Percentiles rank a stretch among this genome's conserved stretches.
phyloP scores from a whole-genome alignment of 2,113 vertebrate genomes.

The Actinemys pallida region DNA sequence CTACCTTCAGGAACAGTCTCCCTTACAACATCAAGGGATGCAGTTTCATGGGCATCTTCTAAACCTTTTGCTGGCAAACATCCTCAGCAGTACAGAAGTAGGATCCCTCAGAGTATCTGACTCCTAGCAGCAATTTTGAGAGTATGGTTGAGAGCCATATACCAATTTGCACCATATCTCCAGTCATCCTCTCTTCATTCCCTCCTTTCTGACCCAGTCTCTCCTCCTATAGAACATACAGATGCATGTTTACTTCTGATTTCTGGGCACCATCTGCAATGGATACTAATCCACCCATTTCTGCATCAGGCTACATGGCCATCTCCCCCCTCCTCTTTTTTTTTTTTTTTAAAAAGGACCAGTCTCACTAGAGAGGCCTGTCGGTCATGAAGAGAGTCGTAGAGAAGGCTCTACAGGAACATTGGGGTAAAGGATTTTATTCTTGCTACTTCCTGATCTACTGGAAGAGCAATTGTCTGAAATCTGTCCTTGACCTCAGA shows the following conservation, averaged over 20 bases:
- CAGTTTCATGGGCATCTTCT: not conserved
- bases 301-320: no score
- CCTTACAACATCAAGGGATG: not conserved
- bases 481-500: no score
- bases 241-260: not conserved
- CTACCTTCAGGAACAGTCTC: not conserved
- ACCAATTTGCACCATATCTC: not conserved
- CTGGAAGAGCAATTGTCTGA: no score
- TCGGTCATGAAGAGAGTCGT: no score
- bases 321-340: no score
- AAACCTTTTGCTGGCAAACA: not conserved
- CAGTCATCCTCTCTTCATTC: not conserved
- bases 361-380: no score
- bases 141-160: not conserved
- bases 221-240: not conserved
- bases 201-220: not conserved
- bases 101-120: not conserved
- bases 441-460: no score
- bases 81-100: not conserved
- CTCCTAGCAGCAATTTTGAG: not conserved
- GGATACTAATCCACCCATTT: no score
- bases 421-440: no score
- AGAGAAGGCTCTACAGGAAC: no score
- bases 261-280: no score
- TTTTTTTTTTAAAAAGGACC: no score